These are phyloP conservation scores for Hozukius guyotensis DNA, from an alignment of 2,797 vertebrate species.

Conservation along the genomic window DNA sequence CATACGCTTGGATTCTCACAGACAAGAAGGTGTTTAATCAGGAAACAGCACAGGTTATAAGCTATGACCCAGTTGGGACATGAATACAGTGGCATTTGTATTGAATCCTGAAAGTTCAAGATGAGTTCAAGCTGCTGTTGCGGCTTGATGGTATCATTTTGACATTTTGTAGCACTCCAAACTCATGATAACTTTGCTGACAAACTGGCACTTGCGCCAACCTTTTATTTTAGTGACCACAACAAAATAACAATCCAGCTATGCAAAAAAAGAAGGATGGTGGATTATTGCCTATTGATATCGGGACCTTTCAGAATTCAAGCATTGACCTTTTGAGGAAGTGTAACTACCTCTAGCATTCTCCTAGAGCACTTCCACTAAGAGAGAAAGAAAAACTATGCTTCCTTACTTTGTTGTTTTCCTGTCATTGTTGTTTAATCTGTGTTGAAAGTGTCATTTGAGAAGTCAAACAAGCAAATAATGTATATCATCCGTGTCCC, in stretches of 20 bases:
- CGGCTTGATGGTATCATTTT: not conserved
- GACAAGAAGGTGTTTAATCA: not conserved
- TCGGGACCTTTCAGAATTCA: constrained; percentile 47
- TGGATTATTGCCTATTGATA: not conserved
- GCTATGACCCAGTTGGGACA: not conserved
- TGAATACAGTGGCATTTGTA: constrained; percentile 1
- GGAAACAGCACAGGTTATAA: not conserved
- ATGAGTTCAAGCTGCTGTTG: not conserved
- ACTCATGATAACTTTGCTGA: not conserved
- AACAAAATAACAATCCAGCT: constrained; percentile 8
- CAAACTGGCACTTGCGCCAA: not conserved
- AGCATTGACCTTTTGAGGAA: constrained; percentile 1
- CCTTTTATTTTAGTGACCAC: not conserved
- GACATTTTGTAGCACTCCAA: constrained; percentile 27
- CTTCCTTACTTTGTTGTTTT: constrained; percentile 6
- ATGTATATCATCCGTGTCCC: not conserved
- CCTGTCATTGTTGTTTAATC: constrained; percentile 20
- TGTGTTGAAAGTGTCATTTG: constrained; percentile 13
- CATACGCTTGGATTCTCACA: not conserved
- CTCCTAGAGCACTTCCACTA: constrained; percentile 23
- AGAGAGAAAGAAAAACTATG: constrained; percentile 11
- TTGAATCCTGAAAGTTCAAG: constrained; percentile 25
- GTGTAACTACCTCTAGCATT: constrained; percentile 28
- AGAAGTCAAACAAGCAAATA: not conserved
- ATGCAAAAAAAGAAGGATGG: constrained; percentile 30